Evolutionary conservation across 2,797 vertebrate species (phyloP).

Genomic region (Parauchenoglanis ngamensis): DNA sequence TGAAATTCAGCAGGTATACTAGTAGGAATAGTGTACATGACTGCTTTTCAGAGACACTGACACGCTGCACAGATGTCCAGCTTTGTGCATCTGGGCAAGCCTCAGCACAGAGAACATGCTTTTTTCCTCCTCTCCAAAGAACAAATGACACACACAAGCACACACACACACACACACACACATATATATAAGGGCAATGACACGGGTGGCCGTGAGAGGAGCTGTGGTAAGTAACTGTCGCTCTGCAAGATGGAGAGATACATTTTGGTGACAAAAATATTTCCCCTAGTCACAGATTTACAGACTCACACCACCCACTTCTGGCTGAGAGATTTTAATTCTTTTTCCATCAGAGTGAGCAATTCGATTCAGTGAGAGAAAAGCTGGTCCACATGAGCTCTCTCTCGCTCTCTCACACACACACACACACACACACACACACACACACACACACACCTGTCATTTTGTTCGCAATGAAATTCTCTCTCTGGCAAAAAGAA

Average conservation of each 20-base stretch:
- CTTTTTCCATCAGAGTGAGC: slow-evolving; percentile 57
- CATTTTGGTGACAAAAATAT: slow-evolving; percentile 54
- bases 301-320: slow-evolving; percentile 51
- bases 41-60: not conserved
- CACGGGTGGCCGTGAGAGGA: slow-evolving; percentile 15
- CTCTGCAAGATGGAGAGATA: slow-evolving; percentile 39
- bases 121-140: not conserved
- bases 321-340: slow-evolving; percentile 56
- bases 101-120: slow-evolving; percentile 25
- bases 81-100: not conserved
- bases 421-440: slow-evolving; percentile 20
- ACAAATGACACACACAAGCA: slow-evolving; percentile 23
- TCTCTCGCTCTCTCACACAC: not conserved
- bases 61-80: slow-evolving; percentile 19
- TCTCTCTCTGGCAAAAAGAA: slow-evolving; percentile 43
- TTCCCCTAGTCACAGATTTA: slow-evolving; percentile 47
- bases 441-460: slow-evolving; percentile 23
- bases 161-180: slow-evolving; percentile 14
- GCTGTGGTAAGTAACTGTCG: slow-evolving; percentile 49
- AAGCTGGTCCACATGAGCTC: slow-evolving; percentile 12
- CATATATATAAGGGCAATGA: slow-evolving; percentile 18
- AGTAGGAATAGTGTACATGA: not conserved
- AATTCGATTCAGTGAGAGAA: slow-evolving; percentile 46
- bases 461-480: slow-evolving; percentile 21
- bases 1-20: not conserved